Conservation (phyloP, 1,140 invertebrate species). For the Tetramorium alpestre region DNA sequence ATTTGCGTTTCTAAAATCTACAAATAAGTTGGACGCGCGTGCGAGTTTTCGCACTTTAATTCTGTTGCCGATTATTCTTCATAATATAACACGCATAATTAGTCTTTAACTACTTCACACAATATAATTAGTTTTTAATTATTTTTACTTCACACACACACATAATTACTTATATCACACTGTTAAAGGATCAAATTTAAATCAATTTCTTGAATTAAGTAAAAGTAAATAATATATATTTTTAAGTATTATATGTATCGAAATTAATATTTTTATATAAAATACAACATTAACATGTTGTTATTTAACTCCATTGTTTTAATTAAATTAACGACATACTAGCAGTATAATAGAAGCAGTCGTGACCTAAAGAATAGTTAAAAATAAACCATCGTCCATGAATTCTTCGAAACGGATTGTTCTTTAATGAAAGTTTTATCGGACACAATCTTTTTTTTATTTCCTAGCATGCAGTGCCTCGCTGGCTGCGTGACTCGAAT, state of each 20-base stretch:
- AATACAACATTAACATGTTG: too few species aligned
- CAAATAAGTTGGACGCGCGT: background rate
- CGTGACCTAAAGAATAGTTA: too few species aligned
- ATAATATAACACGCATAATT: background rate
- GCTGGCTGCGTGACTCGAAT: background rate
- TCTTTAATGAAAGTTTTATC: constrained; percentile 1
- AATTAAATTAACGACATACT: too few species aligned
- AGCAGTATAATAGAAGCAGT: too few species aligned
- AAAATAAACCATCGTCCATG: background rate
- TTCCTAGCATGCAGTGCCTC: background rate
- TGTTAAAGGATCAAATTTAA: too few species aligned
- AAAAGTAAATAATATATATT: too few species aligned
- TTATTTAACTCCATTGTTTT: too few species aligned
- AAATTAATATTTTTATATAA: too few species aligned
- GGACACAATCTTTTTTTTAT: background rate
- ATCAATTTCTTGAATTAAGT: too few species aligned
- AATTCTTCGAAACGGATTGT: constrained; percentile 3
- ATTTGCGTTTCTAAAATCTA: constrained; percentile 16
- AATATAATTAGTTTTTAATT: background rate
- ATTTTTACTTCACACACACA: background rate
- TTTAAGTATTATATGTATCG: too few species aligned
- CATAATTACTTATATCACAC: background rate
- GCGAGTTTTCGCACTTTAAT: background rate
- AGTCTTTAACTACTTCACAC: background rate
- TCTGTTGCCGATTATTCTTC: background rate